A percentile compares a stretch with the other conserved stretches of the same genome.
Conservation (phyloP, 1,140 invertebrate species). For the Globodera rostochiensis region DNA sequence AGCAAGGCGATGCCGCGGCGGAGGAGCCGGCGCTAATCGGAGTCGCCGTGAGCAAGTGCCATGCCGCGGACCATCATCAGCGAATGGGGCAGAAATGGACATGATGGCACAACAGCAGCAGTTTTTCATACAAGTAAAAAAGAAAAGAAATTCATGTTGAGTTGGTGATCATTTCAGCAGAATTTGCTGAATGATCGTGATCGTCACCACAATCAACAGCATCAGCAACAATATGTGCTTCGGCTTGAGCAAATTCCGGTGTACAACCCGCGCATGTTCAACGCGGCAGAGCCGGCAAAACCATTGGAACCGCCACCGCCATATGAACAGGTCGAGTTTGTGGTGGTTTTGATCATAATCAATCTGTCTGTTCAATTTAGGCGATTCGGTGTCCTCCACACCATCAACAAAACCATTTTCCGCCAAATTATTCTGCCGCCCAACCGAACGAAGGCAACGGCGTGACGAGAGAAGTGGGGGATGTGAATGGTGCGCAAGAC, state of each 20-base stretch:
- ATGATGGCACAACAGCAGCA: slow-evolving; percentile 24
- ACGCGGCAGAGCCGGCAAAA: slow-evolving; percentile 22
- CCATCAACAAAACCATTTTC: background rate
- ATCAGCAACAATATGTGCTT: slow-evolving; percentile 31
- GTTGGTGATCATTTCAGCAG: slow-evolving; percentile 40
- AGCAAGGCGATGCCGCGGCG: slow-evolving; percentile 5
- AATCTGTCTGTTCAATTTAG: background rate
- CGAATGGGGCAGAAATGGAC: slow-evolving; percentile 5
- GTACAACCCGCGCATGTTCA: slow-evolving; percentile 40
- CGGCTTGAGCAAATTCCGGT: slow-evolving; percentile 50
- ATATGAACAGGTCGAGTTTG: slow-evolving; percentile 43
- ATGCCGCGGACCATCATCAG: slow-evolving; percentile 2
- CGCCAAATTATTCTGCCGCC: background rate
- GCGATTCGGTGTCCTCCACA: slow-evolving; percentile 1
- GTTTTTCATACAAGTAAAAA: slow-evolving; percentile 35
- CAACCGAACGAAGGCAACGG: too few relatives aligned
- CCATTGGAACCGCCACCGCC: slow-evolving; percentile 50
- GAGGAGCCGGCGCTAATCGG: background rate
- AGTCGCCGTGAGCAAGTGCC: background rate
- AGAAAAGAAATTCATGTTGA: background rate
- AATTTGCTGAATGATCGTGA: slow-evolving; percentile 47
- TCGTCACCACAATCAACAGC: slow-evolving; percentile 16
- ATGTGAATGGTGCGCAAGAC: too few relatives aligned
- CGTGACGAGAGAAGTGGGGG: too few relatives aligned
- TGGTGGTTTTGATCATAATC: too few relatives aligned